These are phyloP conservation scores for Bombus balteatus DNA, from an alignment of 1,140 invertebrate genomes.

Conservation along the genomic window DNA sequence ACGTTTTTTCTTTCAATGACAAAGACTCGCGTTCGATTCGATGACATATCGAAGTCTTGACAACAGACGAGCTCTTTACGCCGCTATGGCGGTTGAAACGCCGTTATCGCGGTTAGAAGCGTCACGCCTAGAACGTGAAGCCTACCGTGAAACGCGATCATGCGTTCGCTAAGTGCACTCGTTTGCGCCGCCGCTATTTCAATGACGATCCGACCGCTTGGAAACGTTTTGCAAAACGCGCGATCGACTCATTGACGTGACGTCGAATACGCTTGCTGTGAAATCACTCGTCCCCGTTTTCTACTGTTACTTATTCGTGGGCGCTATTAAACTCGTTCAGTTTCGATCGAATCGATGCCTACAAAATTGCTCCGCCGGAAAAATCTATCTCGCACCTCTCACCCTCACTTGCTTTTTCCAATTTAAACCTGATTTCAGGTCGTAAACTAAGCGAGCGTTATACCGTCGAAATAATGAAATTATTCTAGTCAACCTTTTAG, in stretches of 20 bases:
- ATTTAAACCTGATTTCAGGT: neutral
- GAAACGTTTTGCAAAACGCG: neutral
- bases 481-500: neutral
- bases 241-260: conserved; percentile 9
- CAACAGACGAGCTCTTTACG: neutral
- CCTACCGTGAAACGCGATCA: conserved; percentile 33
- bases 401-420: neutral
- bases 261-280: conserved; percentile 1
- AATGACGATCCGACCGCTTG: conserved; percentile 16
- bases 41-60: conserved; percentile 34
- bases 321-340: neutral
- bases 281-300: conserved; percentile 8
- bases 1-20: conserved; percentile 9
- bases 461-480: neutral
- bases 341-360: neutral
- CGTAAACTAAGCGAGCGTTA: neutral
- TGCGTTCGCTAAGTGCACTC: conserved; percentile 32
- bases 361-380: neutral
- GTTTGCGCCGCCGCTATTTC: conserved; percentile 18
- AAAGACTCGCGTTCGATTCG: conserved; percentile 19
- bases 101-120: neutral
- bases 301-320: conserved; percentile 8
- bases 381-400: neutral
- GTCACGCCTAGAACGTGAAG: neutral
- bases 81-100: neutral